Percentiles rank a stretch among this genome's conserved stretches.
Evolutionary conservation across 2,888 invertebrate genomes (phyloP).

Genomic region (Plagiodera versicolora): DNA sequence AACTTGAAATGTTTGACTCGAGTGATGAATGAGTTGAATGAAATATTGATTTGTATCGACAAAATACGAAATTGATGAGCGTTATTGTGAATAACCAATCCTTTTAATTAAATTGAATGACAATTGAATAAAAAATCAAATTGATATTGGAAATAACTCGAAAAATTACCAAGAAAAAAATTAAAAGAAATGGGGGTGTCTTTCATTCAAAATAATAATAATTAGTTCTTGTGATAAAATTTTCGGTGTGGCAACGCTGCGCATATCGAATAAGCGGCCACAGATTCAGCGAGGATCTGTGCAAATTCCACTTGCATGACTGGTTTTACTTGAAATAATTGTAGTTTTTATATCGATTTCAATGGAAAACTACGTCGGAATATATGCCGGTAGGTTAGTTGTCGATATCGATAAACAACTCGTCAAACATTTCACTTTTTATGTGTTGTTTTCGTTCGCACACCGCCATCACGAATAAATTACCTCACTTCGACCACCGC

Average conservation of each 20-base stretch:
- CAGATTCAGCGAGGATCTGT: conserved; percentile 18
- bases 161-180: too few species aligned
- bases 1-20: background rate
- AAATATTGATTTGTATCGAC: too few species aligned
- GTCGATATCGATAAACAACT: background rate
- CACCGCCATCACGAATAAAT: background rate
- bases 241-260: background rate
- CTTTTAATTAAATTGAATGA: too few species aligned
- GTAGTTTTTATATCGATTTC: conserved; percentile 18
- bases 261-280: conserved; percentile 7
- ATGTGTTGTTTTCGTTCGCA: background rate
- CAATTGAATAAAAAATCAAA: too few species aligned
- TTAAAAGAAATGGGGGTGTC: too few species aligned
- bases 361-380: conserved; percentile 8
- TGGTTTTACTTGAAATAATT: conserved; percentile 26
- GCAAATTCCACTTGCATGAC: conserved; percentile 26
- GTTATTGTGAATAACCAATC: too few species aligned
- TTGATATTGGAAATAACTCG: too few species aligned
- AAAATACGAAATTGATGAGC: too few species aligned
- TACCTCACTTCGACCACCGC: too few species aligned
- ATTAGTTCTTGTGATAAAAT: too few species aligned
- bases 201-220: too few species aligned
- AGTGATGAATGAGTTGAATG: too few species aligned
- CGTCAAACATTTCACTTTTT: background rate
- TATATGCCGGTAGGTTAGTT: conserved; percentile 18